phyloP scores from a whole-genome alignment of 2,113 vertebrate genomes.

The Catharus bicknelli region DNA sequence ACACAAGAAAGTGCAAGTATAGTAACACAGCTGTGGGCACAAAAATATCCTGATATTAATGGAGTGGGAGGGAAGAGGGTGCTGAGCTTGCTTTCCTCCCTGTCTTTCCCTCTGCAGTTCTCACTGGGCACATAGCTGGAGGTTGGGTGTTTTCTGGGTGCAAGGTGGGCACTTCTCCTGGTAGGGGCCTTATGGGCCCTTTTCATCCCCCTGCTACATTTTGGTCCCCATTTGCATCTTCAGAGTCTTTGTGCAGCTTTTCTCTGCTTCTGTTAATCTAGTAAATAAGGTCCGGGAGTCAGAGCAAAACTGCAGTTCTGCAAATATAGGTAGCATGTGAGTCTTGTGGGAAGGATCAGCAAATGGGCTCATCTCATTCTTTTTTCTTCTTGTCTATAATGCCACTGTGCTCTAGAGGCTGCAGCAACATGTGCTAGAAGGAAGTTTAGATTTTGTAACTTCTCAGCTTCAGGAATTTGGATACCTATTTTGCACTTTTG shows the following conservation, averaged over 20 bases:
- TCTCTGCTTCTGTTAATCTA: neutral
- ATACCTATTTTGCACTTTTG: neutral
- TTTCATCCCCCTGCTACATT: neutral
- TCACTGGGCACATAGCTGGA: neutral
- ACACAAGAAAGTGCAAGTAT: constrained; percentile 34
- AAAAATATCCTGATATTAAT: constrained; percentile 47
- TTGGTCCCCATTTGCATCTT: neutral
- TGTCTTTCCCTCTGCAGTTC: neutral
- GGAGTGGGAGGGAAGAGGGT: neutral
- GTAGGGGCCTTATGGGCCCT: neutral
- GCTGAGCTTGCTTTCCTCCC: constrained; percentile 24
- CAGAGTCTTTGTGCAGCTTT: neutral
- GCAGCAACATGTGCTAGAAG: neutral
- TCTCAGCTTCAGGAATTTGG: neutral
- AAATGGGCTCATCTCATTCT: neutral
- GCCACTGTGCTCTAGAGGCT: neutral
- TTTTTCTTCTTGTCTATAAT: neutral
- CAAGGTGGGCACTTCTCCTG: neutral
- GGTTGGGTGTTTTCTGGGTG: neutral
- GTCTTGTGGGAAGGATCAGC: neutral
- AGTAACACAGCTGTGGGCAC: constrained; percentile 54
- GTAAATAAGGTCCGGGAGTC: neutral
- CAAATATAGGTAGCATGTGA: neutral
- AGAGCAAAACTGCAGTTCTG: constrained; percentile 8
- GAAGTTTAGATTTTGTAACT: neutral